Conservation (phyloP, 53 echinoderm and acorn worm species). For the Paracentrotus lividus region DNA sequence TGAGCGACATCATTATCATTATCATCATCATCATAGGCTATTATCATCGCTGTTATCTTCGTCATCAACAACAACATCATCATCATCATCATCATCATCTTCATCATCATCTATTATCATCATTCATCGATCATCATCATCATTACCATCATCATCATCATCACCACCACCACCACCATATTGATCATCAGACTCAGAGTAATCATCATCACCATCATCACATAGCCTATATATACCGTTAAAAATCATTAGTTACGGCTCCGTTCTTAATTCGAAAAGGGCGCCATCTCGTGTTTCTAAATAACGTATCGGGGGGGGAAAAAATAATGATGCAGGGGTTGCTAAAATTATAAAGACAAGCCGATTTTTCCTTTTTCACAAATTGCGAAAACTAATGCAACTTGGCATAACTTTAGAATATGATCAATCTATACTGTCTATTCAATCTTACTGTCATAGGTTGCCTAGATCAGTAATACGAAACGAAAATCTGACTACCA, state of each 20-base stretch:
- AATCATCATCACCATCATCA: not conserved
- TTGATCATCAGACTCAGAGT: not conserved
- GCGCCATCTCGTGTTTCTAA: not conserved
- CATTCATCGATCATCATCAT: not conserved
- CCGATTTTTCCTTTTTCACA: too few species aligned
- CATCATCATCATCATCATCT: not conserved
- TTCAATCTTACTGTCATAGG: too few species aligned
- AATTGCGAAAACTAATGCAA: too few species aligned
- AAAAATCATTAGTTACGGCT: too few species aligned
- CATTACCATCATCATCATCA: not conserved
- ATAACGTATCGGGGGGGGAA: too few species aligned
- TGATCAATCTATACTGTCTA: too few species aligned
- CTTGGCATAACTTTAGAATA: too few species aligned
- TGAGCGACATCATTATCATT: not conserved
- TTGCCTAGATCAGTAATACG: too few species aligned
- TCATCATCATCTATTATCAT: not conserved
- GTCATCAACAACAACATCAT: not conserved
- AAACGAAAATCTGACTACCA: too few species aligned
- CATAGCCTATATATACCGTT: too few species aligned
- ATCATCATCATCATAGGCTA: not conserved
- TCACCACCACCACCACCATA: not conserved
- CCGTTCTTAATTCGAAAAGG: not conserved
- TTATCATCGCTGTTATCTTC: not conserved
- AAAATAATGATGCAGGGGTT: too few species aligned
- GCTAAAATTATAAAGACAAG: too few species aligned